Conservation (phyloP, 2,113 vertebrate species). For the Jaculus jaculus region DNA sequence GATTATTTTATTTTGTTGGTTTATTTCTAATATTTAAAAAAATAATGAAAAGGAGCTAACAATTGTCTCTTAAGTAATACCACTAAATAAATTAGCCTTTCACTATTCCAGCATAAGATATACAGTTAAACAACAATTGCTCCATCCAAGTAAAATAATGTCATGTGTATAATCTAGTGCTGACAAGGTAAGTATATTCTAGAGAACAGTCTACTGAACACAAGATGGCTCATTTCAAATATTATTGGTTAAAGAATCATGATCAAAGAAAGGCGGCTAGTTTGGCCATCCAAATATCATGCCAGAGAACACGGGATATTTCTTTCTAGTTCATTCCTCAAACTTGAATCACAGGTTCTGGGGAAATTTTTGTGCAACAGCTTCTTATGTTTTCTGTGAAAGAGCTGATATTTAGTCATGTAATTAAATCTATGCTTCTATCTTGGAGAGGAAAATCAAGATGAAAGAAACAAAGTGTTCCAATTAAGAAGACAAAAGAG, state of each 20-base stretch:
- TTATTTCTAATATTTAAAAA: background rate
- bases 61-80: background rate
- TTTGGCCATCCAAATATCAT: background rate
- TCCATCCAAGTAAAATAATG: background rate
- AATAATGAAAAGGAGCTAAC: background rate
- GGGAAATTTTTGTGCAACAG: background rate
- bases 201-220: background rate
- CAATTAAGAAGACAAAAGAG: background rate
- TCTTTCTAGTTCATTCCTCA: background rate
- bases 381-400: background rate
- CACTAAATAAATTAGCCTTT: constrained; percentile 17
- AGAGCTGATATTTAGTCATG: background rate
- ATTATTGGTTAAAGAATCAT: background rate
- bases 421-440: background rate
- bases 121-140: background rate
- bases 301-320: background rate
- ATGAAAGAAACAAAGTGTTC: background rate
- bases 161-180: background rate
- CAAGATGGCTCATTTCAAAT: background rate
- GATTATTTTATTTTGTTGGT: background rate
- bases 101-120: background rate
- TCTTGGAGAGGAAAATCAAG: background rate
- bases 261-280: background rate
- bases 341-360: background rate
- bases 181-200: background rate